Evolutionary conservation across 2,797 vertebrate genomes (phyloP).

Genomic region (Tamandua tetradactyla): DNA sequence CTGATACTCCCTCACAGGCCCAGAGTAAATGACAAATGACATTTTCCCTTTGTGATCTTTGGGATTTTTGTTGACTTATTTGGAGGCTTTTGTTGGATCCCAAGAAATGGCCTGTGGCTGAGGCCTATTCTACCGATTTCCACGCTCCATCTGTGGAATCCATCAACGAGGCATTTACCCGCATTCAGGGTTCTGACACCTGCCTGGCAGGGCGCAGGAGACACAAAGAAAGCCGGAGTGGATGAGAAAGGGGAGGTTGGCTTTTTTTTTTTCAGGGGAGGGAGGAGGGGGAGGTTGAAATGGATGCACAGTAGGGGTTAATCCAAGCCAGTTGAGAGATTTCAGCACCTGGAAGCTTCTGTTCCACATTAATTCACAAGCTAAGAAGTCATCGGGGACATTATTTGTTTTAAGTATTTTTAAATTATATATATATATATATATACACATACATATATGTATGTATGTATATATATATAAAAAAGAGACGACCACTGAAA

Average conservation of each 20-base stretch:
- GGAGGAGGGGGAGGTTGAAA: slow-evolving; percentile 82
- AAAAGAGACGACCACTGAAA: neutral
- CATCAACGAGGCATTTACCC: slow-evolving; percentile 94
- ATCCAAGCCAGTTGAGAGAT: slow-evolving; percentile 90
- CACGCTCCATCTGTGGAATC: slow-evolving; percentile 99
- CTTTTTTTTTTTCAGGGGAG: slow-evolving; percentile 62
- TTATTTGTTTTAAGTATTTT: neutral
- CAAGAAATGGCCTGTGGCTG: slow-evolving; percentile 93
- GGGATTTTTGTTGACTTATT: slow-evolving; percentile 93
- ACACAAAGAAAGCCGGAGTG: slow-evolving; percentile 89
- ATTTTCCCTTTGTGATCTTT: slow-evolving; percentile 97
- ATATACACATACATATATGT: too few species aligned
- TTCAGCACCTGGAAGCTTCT: slow-evolving; percentile 91
- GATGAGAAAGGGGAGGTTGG: slow-evolving; percentile 85
- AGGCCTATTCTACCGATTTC: slow-evolving; percentile 97
- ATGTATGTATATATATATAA: neutral
- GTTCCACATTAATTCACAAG: slow-evolving; percentile 75
- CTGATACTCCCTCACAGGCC: slow-evolving; percentile 89
- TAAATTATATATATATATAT: neutral
- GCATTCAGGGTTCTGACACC: slow-evolving; percentile 96
- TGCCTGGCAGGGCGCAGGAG: slow-evolving; percentile 94
- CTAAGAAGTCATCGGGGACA: slow-evolving; percentile 44
- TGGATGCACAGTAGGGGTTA: slow-evolving; percentile 91
- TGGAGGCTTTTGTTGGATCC: slow-evolving; percentile 94
- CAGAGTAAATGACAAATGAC: slow-evolving; percentile 95